Evolutionary conservation across 2,888 invertebrate genomes (phyloP).

Genomic region (Hirtodrosophila alboralis): DNA sequence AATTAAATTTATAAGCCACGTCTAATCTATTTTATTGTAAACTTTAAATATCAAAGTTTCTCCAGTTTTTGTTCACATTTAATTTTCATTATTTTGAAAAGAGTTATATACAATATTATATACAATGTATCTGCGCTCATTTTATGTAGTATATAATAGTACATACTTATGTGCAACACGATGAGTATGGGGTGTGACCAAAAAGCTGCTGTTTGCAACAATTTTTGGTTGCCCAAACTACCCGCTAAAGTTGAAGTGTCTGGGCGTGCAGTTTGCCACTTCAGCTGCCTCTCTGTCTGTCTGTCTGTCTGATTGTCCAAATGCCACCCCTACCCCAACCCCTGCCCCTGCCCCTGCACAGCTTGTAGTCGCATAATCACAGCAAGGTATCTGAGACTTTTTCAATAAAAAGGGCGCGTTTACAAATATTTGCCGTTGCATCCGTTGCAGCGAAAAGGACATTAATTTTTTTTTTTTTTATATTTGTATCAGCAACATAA

Average conservation of each 20-base stretch:
- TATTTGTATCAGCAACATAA: slow-evolving; percentile 61
- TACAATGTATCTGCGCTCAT: too few species aligned
- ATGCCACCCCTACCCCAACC: too few species aligned
- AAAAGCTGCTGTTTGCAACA: slow-evolving; percentile 34
- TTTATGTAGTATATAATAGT: too few species aligned
- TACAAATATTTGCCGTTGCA: slow-evolving; percentile 77
- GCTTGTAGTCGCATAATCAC: slow-evolving; percentile 49
- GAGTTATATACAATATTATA: too few species aligned
- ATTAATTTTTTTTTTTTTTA: slow-evolving; percentile 44
- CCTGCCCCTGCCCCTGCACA: slow-evolving; percentile 27
- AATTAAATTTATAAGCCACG: too few species aligned
- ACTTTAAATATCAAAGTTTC: too few species aligned
- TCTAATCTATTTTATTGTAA: too few species aligned
- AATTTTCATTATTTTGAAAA: too few species aligned
- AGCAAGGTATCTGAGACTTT: slow-evolving; percentile 49
- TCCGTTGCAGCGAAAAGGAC: slow-evolving; percentile 68
- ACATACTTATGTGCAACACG: too few species aligned
- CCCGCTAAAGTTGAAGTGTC: slow-evolving; percentile 33
- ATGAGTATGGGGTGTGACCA: slow-evolving; percentile 25
- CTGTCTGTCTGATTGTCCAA: not conserved
- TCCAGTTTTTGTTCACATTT: too few species aligned
- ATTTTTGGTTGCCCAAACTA: slow-evolving; percentile 14
- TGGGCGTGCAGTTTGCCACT: slow-evolving; percentile 53
- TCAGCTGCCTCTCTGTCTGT: slow-evolving; percentile 46
- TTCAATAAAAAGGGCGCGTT: slow-evolving; percentile 72